Conservation (phyloP, 2,797 vertebrate species). For the Bryconaethiops microstoma region DNA sequence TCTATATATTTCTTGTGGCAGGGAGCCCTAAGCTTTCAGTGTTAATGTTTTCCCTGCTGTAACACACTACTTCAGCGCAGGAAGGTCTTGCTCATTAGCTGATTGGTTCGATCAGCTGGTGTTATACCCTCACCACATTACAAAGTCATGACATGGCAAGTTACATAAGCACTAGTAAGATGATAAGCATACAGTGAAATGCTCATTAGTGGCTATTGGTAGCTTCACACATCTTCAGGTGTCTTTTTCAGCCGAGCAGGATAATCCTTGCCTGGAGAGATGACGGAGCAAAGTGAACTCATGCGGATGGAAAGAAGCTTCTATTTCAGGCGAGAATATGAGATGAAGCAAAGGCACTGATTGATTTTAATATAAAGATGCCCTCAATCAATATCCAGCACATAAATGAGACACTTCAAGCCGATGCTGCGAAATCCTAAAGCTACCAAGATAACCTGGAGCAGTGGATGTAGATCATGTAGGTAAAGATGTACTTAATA, state of each 20-base stretch:
- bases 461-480: not conserved
- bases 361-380: slow-evolving; percentile 40
- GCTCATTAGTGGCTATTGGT: slow-evolving; percentile 55
- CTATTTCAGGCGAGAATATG: slow-evolving; percentile 5
- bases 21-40: no score
- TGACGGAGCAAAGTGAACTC: slow-evolving; percentile 18
- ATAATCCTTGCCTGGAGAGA: slow-evolving; percentile 4
- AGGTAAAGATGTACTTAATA: not conserved
- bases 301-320: slow-evolving; percentile 16
- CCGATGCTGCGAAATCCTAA: slow-evolving; percentile 14
- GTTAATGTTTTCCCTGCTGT: no score
- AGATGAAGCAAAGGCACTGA: not conserved
- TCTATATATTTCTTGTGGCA: no score
- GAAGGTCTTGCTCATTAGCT: not conserved
- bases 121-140: not conserved
- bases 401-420: slow-evolving; percentile 31
- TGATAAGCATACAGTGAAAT: slow-evolving; percentile 51
- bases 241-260: not conserved
- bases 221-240: slow-evolving; percentile 23
- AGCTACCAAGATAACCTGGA: not conserved
- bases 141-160: slow-evolving; percentile 22
- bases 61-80: no score
- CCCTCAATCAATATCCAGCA: slow-evolving; percentile 39
- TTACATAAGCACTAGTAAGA: slow-evolving; percentile 53
- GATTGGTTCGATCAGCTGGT: not conserved